phyloP scores from a whole-genome alignment of 2,797 vertebrate species.

The Bryconaethiops microstoma region DNA sequence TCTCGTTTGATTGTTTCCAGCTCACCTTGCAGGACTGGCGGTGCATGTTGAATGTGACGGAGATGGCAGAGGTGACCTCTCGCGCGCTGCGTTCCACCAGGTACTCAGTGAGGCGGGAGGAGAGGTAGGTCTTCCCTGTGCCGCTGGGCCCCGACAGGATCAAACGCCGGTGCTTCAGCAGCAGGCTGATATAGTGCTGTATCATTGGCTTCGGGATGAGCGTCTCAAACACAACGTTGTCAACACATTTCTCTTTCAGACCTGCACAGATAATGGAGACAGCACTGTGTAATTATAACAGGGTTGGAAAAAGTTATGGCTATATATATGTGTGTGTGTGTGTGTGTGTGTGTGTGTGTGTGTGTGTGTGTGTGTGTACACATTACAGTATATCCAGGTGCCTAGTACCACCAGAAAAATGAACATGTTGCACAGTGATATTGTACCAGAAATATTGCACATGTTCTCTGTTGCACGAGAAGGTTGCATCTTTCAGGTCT shows the following conservation, averaged over 20 bases:
- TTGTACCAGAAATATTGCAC: no score
- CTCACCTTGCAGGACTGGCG: slow-evolving; percentile 97
- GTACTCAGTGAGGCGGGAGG: slow-evolving; percentile 92
- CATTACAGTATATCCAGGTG: no score
- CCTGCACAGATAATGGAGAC: slow-evolving; percentile 70
- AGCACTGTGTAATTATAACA: background rate
- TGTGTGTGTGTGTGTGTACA: no score
- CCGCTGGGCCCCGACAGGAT: slow-evolving; percentile 95
- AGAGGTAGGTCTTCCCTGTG: slow-evolving; percentile 95
- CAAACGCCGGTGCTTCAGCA: slow-evolving; percentile 94
- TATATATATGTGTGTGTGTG: no score
- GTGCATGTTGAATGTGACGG: slow-evolving; percentile 97
- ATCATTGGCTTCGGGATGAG: slow-evolving; percentile 98
- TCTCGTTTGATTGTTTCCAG: no score
- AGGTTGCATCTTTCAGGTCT: no score
- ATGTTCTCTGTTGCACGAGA: no score
- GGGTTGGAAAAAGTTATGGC: no score
- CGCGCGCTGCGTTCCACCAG: slow-evolving; percentile 95
- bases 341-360: background rate
- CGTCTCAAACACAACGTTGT: slow-evolving; percentile 95
- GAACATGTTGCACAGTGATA: no score
- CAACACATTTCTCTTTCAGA: slow-evolving; percentile 96
- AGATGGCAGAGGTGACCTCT: slow-evolving; percentile 86
- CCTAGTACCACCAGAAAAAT: no score
- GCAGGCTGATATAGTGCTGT: slow-evolving; percentile 97